A percentile compares a stretch with the other conserved stretches of the same genome.
Conservation (phyloP, 2,113 vertebrate genomes). For the Thinocorus orbignyianus region DNA sequence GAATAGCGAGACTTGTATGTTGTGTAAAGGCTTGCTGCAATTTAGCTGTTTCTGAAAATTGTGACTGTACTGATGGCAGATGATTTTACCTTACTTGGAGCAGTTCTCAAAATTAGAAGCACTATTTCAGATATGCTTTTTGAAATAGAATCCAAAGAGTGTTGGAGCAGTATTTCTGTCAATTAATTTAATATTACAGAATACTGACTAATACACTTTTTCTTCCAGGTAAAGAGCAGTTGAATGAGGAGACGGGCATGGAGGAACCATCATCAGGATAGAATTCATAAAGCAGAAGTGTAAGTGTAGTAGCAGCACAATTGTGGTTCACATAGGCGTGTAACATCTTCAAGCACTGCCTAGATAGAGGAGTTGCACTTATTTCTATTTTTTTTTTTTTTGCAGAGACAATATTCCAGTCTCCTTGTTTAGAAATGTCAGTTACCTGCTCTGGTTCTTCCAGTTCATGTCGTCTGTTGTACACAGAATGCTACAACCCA, state of each 20-base stretch:
- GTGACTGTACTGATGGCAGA: background rate
- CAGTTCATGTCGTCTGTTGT: background rate
- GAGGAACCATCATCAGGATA: background rate
- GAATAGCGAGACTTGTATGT: background rate
- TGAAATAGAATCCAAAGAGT: background rate
- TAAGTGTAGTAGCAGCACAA: background rate
- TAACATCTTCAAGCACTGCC: background rate
- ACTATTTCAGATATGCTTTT: background rate
- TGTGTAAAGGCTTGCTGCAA: background rate
- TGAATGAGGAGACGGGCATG: background rate
- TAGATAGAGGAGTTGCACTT: background rate
- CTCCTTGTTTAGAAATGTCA: background rate
- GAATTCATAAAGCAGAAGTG: background rate
- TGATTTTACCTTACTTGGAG: background rate
- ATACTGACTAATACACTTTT: background rate
- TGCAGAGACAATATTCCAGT: background rate
- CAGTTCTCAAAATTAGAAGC: background rate
- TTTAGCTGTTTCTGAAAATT: background rate
- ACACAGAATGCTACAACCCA: no score
- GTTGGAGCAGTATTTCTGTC: background rate
- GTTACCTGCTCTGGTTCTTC: background rate
- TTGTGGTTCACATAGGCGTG: background rate
- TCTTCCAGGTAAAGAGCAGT: conserved; percentile 22
- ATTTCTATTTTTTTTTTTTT: background rate
- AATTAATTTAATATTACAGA: background rate